Conservation (phyloP, 2,888 invertebrate genomes). For the Andricus curvator region DNA sequence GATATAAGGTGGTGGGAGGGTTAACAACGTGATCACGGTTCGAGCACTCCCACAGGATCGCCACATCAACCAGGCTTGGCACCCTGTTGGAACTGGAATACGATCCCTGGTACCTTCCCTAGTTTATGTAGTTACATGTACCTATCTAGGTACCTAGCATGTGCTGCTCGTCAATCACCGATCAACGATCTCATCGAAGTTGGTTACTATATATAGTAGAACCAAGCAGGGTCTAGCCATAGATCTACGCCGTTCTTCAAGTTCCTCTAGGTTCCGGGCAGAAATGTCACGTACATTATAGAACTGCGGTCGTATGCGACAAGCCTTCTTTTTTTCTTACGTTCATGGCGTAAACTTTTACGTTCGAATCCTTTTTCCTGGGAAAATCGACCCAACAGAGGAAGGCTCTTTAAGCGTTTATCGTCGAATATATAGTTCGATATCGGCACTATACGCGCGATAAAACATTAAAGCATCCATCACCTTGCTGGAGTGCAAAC, state of each 20-base stretch:
- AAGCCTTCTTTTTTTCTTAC: not conserved
- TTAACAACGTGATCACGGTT: conserved; percentile 71
- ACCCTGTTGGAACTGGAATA: conserved; percentile 15
- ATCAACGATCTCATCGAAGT: conserved; percentile 61
- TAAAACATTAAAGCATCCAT: conserved; percentile 31
- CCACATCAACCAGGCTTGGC: conserved; percentile 57
- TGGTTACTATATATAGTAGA: conserved; percentile 42
- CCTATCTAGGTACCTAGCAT: conserved; percentile 33
- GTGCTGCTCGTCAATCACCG: conserved; percentile 62
- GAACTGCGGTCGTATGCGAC: conserved; percentile 22
- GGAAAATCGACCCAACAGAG: conserved; percentile 19
- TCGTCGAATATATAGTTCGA: not conserved
- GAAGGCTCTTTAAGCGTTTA: conserved; percentile 35
- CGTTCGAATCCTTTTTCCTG: conserved; percentile 35
- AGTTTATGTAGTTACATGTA: not conserved
- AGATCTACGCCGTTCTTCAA: conserved; percentile 12
- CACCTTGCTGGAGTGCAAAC: not conserved
- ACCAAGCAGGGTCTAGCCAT: not conserved
- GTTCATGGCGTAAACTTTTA: conserved; percentile 36
- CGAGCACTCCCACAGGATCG: conserved; percentile 69
- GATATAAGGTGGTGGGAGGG: conserved; percentile 53
- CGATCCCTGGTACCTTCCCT: not conserved
- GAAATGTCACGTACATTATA: conserved; percentile 40
- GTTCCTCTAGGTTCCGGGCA: conserved; percentile 31
- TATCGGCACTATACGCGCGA: not conserved